Percentiles rank a stretch among this genome's conserved stretches.
Evolutionary conservation across 2,113 vertebrate species (phyloP).

Genomic region (Ochotona princeps): DNA sequence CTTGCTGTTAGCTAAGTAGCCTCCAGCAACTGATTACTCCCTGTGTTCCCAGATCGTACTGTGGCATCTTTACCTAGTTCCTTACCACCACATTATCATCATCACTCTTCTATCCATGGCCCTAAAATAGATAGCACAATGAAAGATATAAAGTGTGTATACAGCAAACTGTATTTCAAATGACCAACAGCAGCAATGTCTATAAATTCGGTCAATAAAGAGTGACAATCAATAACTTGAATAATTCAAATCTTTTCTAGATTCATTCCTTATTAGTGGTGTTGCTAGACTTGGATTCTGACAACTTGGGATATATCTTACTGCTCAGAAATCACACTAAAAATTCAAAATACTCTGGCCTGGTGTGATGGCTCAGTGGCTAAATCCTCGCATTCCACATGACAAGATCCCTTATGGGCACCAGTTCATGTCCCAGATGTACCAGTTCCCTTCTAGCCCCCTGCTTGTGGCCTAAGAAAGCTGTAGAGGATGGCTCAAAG

Average conservation of each 20-base stretch:
- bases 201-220: background rate
- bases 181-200: background rate
- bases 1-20: background rate
- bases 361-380: too few species aligned
- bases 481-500: too few species aligned
- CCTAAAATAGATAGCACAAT: background rate
- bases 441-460: too few species aligned
- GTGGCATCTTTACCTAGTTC: fast-evolving
- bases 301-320: background rate
- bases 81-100: background rate
- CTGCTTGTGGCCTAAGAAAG: too few species aligned
- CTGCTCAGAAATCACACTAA: background rate
- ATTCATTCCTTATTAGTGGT: background rate
- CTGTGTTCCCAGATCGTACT: background rate
- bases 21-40: background rate
- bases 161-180: background rate
- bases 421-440: too few species aligned
- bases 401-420: too few species aligned
- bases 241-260: background rate
- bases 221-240: background rate
- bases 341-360: background rate
- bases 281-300: background rate
- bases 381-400: too few species aligned
- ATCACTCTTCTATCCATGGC: background rate
- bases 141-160: background rate